Percentiles rank a stretch among this genome's conserved stretches.
Conservation (phyloP, 2,113 vertebrate species). For the Coptodon bakossiorum region DNA sequence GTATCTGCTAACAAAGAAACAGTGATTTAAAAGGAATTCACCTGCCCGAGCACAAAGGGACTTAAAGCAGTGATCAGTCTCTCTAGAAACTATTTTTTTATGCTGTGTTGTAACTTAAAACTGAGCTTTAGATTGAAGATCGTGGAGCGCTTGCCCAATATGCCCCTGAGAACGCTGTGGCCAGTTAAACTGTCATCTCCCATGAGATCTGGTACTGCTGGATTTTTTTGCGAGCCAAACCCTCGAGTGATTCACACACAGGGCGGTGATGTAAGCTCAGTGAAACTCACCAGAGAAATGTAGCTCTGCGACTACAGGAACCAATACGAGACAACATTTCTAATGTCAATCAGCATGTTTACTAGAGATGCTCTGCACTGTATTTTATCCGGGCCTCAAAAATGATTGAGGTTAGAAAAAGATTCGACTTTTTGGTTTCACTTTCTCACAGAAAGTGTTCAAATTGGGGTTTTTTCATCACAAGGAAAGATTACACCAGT, state of each 20-base stretch:
- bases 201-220: conserved; percentile 29
- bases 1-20: background rate
- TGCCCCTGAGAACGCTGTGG: background rate
- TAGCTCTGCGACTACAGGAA: background rate
- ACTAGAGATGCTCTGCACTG: background rate
- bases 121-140: background rate
- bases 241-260: background rate
- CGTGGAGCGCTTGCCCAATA: background rate
- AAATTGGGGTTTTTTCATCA: fast-evolving
- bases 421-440: background rate
- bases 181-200: conserved; percentile 4
- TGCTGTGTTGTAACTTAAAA: background rate
- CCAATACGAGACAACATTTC: background rate
- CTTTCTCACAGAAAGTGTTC: background rate
- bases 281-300: background rate
- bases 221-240: conserved; percentile 29
- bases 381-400: background rate
- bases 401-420: fast-evolving
- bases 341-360: background rate
- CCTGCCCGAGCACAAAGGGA: background rate
- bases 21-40: background rate
- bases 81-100: background rate
- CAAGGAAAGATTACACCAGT: background rate
- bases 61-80: background rate
- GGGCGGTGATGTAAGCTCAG: background rate